phyloP scores from a whole-genome alignment of 92 coral and sea anemone genomes.

The Galaxea fascicularis region DNA sequence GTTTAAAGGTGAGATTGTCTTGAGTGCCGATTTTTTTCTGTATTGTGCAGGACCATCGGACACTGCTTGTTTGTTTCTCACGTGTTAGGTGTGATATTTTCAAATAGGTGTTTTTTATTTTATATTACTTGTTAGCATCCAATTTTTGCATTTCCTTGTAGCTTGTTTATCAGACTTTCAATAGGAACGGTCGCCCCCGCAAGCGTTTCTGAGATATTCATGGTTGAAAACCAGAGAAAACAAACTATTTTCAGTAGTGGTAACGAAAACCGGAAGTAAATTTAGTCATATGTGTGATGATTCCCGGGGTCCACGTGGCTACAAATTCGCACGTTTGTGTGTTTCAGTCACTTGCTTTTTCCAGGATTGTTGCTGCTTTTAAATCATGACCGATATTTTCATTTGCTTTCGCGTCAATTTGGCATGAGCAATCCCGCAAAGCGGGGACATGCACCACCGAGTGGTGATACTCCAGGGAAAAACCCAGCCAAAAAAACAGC shows the following conservation, averaged over 20 bases:
- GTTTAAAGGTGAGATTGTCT: neutral
- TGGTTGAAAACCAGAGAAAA: neutral
- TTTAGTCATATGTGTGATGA: neutral
- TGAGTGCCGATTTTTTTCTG: neutral
- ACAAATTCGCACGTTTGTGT: neutral
- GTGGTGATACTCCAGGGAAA: conserved; percentile 35
- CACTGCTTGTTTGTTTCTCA: neutral
- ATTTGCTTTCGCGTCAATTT: conserved; percentile 6
- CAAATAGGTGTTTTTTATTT: neutral
- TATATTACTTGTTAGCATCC: neutral
- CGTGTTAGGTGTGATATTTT: neutral
- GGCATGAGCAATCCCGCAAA: conserved; percentile 19
- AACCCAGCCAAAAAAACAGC: conserved; percentile 18
- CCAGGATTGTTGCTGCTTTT: neutral
- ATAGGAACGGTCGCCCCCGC: conserved; percentile 6
- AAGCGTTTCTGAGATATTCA: conserved; percentile 25
- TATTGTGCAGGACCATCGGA: neutral
- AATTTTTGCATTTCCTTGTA: conserved; percentile 3
- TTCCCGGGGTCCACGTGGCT: conserved; percentile 5
- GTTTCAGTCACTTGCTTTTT: neutral
- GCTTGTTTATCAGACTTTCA: conserved; percentile 14
- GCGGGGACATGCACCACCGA: conserved; percentile 32
- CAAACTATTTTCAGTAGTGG: neutral
- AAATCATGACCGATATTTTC: neutral
- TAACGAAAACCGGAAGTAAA: neutral